These are phyloP conservation scores for Lissocephala sabroskyi DNA, from an alignment of 2,888 invertebrate genomes.

Conservation along the genomic window DNA sequence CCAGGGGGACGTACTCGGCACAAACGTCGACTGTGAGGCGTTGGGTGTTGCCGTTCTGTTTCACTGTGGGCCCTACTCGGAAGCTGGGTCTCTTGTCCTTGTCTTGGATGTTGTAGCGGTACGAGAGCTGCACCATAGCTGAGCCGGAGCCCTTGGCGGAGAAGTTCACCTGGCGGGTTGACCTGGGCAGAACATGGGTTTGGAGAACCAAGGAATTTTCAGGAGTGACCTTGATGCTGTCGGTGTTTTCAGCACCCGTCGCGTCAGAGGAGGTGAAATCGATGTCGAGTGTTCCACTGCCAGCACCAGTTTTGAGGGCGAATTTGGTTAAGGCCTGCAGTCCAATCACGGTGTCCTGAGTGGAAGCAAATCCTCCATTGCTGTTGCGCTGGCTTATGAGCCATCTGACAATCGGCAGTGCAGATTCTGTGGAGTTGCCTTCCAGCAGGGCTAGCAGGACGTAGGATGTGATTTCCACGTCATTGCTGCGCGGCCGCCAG, in stretches of 20 bases:
- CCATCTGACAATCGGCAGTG: constrained; percentile 80
- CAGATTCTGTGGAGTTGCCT: constrained; percentile 49
- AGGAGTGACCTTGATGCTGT: constrained; percentile 75
- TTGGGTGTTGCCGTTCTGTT: constrained; percentile 84
- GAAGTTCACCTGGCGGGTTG: constrained; percentile 79
- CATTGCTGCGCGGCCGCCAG: constrained; percentile 78
- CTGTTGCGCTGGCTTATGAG: constrained; percentile 79
- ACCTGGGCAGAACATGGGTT: constrained; percentile 75
- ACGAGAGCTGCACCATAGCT: constrained; percentile 84
- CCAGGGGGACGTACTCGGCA: constrained; percentile 75
- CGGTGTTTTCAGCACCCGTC: constrained; percentile 33
- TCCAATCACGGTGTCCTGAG: constrained; percentile 86
- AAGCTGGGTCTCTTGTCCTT: constrained; percentile 91
- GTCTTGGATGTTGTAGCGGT: constrained; percentile 87
- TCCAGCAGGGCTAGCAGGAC: constrained; percentile 80
- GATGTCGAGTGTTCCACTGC: constrained; percentile 54
- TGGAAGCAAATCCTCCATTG: constrained; percentile 82
- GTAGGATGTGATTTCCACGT: constrained; percentile 90
- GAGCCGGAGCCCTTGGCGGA: constrained; percentile 87
- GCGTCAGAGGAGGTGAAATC: constrained; percentile 45
- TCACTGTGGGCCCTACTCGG: constrained; percentile 88
- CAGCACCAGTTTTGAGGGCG: constrained; percentile 75
- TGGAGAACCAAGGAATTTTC: constrained; percentile 88
- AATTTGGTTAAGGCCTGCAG: constrained; percentile 80
- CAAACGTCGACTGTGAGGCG: constrained; percentile 88